Evolutionary conservation across 1,140 invertebrate genomes (phyloP).

Genomic region (Ylistrum balloti): DNA sequence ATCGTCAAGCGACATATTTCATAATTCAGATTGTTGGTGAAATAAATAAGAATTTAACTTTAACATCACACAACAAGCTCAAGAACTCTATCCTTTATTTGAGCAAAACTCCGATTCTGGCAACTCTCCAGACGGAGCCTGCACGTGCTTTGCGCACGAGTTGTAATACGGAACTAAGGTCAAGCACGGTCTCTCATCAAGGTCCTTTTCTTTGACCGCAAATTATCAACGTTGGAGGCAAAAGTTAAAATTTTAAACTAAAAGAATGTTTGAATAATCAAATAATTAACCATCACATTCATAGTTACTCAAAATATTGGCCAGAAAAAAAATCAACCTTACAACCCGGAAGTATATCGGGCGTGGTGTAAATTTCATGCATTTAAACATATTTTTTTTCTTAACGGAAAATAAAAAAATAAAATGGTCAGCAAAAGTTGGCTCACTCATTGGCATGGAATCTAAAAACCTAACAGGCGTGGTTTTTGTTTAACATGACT

Average conservation of each 20-base stretch:
- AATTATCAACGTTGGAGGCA: conserved; percentile 20
- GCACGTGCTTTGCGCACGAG: conserved; percentile 16
- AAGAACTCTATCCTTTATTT: neutral
- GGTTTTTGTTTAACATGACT: neutral
- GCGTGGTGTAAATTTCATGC: neutral
- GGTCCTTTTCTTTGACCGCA: conserved; percentile 30
- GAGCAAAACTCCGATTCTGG: conserved; percentile 22
- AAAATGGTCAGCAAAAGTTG: neutral
- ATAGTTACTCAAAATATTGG: neutral
- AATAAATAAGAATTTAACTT: too few species aligned
- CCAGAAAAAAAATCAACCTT: conserved; percentile 28
- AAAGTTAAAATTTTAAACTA: conserved; percentile 2
- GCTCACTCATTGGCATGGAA: conserved; percentile 23
- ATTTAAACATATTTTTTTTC: neutral
- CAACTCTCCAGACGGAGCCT: neutral
- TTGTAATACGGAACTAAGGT: conserved; percentile 15
- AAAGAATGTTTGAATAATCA: neutral
- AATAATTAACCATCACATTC: neutral
- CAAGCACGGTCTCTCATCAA: conserved; percentile 32
- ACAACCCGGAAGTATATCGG: neutral
- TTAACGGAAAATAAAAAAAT: neutral
- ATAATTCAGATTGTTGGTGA: too few species aligned
- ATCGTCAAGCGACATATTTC: too few species aligned
- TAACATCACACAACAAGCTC: too few species aligned
- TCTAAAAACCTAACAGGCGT: neutral